Percentiles rank a stretch among this genome's conserved stretches.
phyloP scores from a whole-genome alignment of 2,113 vertebrate species.

The Pollachius pollachius region DNA sequence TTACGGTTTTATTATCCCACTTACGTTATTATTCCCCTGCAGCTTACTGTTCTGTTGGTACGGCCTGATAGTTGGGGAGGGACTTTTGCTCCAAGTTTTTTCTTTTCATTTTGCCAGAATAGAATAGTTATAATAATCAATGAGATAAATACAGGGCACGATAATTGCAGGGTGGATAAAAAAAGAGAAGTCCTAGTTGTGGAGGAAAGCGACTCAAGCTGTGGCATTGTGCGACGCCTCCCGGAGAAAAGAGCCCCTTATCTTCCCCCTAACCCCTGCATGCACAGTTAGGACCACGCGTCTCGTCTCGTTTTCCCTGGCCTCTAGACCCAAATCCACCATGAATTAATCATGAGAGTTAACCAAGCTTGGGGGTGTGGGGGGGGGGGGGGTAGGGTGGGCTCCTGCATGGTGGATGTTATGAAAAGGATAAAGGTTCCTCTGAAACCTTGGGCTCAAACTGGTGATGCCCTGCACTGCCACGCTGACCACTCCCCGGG shows the following conservation, averaged over 20 bases:
- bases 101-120: slow-evolving; percentile 27
- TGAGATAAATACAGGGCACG: slow-evolving; percentile 38
- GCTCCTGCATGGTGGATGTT: slow-evolving; percentile 15
- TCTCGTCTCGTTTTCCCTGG: slow-evolving; percentile 51
- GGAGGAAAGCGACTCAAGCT: slow-evolving; percentile 33
- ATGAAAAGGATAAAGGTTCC: slow-evolving; percentile 56
- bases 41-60: slow-evolving; percentile 31
- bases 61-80: slow-evolving; percentile 27
- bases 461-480: slow-evolving; percentile 59
- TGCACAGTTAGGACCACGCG: slow-evolving; percentile 62
- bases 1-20: slow-evolving; percentile 51
- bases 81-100: slow-evolving; percentile 22
- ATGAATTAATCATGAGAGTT: slow-evolving; percentile 80
- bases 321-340: slow-evolving; percentile 74
- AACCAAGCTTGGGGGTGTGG: slow-evolving; percentile 67
- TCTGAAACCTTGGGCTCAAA: slow-evolving; percentile 65
- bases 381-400: slow-evolving; percentile 32
- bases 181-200: slow-evolving; percentile 48
- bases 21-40: slow-evolving; percentile 42
- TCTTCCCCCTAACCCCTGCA: slow-evolving; percentile 65
- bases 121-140: slow-evolving; percentile 43
- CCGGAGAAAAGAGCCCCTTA: slow-evolving; percentile 30
- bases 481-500: slow-evolving; percentile 54
- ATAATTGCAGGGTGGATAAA: slow-evolving; percentile 26
- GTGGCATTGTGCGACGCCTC: slow-evolving; percentile 57